phyloP scores from a whole-genome alignment of 30 jellyfish, hydroid and myxozoan genomes.

The Rhopilema esculentum region DNA sequence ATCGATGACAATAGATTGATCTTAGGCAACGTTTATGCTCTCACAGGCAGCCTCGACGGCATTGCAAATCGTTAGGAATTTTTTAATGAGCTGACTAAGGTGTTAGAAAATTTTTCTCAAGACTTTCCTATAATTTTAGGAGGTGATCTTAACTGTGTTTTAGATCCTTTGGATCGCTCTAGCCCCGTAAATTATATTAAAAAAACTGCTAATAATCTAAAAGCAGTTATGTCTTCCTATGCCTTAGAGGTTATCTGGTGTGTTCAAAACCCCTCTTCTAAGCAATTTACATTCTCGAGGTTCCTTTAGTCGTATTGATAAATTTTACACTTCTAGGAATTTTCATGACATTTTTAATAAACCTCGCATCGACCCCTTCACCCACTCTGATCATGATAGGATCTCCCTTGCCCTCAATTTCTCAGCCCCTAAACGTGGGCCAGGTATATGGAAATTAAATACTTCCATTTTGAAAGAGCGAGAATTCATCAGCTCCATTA shows the following conservation, averaged over 20 bases:
- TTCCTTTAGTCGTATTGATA: neutral
- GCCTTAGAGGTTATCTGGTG: slow-evolving; percentile 26
- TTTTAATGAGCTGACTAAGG: too few relatives aligned
- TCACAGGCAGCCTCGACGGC: too few relatives aligned
- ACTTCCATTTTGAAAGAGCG: slow-evolving; percentile 19
- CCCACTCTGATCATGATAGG: slow-evolving; percentile 23
- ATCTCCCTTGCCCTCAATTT: neutral
- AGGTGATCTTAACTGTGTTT: too few relatives aligned
- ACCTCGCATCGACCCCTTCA: slow-evolving; percentile 1
- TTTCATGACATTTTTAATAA: neutral
- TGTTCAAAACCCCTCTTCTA: neutral
- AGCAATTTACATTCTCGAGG: slow-evolving; percentile 2
- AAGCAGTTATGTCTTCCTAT: neutral
- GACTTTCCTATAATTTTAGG: too few relatives aligned
- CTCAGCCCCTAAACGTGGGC: slow-evolving; percentile 3
- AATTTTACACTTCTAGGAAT: slow-evolving; percentile 4
- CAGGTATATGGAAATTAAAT: slow-evolving; percentile 13
- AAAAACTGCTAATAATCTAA: neutral
- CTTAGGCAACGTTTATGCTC: too few relatives aligned
- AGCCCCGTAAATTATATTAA: too few relatives aligned
- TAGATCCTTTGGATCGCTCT: too few relatives aligned
- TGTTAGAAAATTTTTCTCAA: too few relatives aligned
- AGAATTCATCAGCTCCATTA: neutral
- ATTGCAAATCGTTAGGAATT: too few relatives aligned
- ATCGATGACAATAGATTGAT: too few relatives aligned